Evolutionary conservation across 2,888 invertebrate genomes (phyloP).

Genomic region (Iselma pallidipennis): DNA sequence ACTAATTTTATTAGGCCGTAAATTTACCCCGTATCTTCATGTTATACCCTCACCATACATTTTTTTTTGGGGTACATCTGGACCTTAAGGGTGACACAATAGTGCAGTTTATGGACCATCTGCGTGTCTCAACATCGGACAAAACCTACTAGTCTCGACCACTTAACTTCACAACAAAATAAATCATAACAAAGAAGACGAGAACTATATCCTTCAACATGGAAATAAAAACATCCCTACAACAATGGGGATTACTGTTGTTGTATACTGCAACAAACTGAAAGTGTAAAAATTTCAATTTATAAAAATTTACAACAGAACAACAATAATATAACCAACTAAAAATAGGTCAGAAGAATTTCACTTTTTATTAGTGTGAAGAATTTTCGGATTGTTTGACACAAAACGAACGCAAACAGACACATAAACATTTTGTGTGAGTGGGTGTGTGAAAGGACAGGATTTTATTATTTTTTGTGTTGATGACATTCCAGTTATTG

Average conservation of each 20-base stretch:
- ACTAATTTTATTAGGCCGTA: no score
- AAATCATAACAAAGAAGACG: background rate
- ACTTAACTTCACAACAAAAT: slow-evolving; percentile 2
- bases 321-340: no score
- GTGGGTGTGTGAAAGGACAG: background rate
- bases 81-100: slow-evolving; percentile 1
- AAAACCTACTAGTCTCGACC: background rate
- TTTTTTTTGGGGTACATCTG: slow-evolving; percentile 1
- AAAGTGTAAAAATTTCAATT: background rate
- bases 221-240: no score
- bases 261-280: no score
- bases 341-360: no score
- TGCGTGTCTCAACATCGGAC: background rate
- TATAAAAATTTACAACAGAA: background rate
- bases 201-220: background rate
- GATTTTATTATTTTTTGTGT: background rate
- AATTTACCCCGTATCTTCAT: background rate
- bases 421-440: background rate
- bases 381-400: background rate
- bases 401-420: background rate
- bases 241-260: no score
- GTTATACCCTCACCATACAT: background rate
- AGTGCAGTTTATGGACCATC: background rate
- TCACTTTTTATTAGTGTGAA: background rate
- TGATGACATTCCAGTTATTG: background rate